Base-by-base conservation (phyloP, 2,888 invertebrate species). In the Hypomecis atomaria region DNA sequence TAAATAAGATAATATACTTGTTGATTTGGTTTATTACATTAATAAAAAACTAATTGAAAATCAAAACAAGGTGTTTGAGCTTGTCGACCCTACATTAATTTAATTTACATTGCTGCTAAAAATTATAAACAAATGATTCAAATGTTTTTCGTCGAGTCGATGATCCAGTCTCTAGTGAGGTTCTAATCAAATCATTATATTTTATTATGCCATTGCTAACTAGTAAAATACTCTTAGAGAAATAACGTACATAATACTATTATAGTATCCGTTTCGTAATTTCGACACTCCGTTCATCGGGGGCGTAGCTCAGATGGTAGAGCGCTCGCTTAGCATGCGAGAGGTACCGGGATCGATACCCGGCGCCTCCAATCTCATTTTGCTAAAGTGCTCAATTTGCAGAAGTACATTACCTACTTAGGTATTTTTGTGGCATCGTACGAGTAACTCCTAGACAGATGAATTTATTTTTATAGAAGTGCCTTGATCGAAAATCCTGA, bases 301-400 rank as follows among this genome's bases (percentile, higher is more conserved):
- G 90, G 91, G 91, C 91, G 92, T 93, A 92, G 92, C 92, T 92
- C 92, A 92, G 92, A 92, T 92, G 92, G 93, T 92, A 93, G 92
- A 92, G 92, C 91, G 92, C 92, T 92, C 92, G 92, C 92, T 93
- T 92, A 92, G 91, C 90, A 92, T 92, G 92, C 85, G 90, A 92
- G 92, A 92, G 89, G 92, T 92, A 92, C 92, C 90, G 91, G 92
- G 90, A 92, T 92, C 92, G 92, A 91, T 91, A 90, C 91, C 92
- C 92, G 90, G 93, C 92, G 92, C 92, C 91, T 92, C 92, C 92
- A 93, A 50, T 45, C 37, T 44, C 10, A 47, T 52, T 59, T 63
- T 59, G 23, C 23, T 3, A 23, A 23, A 23, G 23, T 23, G 23
- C n/a, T 23, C 23, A 23, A 23, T 23, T 23, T 23, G 23, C 23